These are phyloP conservation scores for Epirrhoe alternata DNA, from an alignment of 2,888 invertebrate species.

Conservation along the genomic window DNA sequence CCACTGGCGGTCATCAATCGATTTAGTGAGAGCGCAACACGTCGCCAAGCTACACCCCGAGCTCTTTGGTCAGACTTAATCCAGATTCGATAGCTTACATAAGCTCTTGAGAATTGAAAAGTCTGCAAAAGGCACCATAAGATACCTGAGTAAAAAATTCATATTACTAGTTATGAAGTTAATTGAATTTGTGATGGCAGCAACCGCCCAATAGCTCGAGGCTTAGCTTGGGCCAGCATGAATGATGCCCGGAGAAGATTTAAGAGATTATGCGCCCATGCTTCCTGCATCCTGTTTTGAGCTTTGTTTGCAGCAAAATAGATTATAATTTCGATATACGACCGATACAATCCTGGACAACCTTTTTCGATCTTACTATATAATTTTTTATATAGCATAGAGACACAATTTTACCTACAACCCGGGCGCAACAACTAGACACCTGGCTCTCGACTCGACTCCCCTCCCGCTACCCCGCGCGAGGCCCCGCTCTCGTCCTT, in stretches of 20 bases:
- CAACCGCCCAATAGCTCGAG: neutral
- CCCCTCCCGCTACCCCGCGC: too few species aligned
- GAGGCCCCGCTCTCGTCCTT: too few species aligned
- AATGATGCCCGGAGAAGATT: constrained; percentile 1
- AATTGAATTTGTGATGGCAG: constrained; percentile 5
- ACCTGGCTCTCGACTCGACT: too few species aligned
- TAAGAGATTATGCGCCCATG: neutral
- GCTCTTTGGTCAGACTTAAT: too few species aligned
- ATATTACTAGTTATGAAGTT: neutral
- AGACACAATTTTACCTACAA: too few species aligned
- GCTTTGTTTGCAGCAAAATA: neutral
- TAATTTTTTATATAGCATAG: too few species aligned
- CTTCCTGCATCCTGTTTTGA: neutral
- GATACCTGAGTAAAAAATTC: neutral
- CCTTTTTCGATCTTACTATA: neutral
- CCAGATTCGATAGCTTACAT: too few species aligned
- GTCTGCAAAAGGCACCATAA: neutral
- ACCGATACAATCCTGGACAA: neutral
- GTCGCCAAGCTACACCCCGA: too few species aligned
- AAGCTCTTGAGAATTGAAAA: neutral
- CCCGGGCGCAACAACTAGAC: too few species aligned
- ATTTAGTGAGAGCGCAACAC: too few species aligned
- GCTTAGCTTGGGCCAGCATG: neutral
- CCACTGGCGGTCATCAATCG: too few species aligned
- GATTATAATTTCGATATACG: neutral